Evolutionary conservation across 2,113 vertebrate genomes (phyloP).

Genomic region (Cyphomyrus plagiostoma): DNA sequence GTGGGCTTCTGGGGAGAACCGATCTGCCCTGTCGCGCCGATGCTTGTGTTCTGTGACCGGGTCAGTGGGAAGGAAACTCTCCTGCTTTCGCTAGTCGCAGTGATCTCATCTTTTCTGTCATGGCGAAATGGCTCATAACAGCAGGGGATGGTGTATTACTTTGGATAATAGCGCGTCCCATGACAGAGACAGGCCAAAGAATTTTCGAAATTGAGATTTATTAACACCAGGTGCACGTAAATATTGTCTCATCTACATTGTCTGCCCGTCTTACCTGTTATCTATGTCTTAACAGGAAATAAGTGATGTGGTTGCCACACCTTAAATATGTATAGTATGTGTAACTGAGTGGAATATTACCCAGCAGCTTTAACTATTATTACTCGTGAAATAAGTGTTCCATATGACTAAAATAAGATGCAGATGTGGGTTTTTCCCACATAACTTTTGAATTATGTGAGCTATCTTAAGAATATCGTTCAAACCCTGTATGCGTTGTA

Average conservation of each 20-base stretch:
- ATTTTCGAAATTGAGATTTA: not conserved
- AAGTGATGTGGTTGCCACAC: constrained; percentile 1
- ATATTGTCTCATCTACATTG: not conserved
- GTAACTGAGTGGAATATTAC: not conserved
- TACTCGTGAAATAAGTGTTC: not conserved
- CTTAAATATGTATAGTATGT: not conserved
- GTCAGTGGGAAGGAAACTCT: not conserved
- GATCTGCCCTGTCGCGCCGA: not conserved
- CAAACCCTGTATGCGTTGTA: not conserved
- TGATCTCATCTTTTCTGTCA: not conserved
- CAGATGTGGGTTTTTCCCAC: not conserved
- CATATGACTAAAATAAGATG: not conserved
- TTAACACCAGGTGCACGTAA: not conserved
- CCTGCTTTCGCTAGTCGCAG: not conserved
- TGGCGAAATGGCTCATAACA: not conserved
- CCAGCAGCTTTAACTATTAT: not conserved
- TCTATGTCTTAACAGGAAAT: not conserved
- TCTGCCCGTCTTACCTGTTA: not conserved
- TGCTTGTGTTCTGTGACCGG: not conserved
- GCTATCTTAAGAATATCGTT: not conserved
- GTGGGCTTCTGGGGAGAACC: not conserved
- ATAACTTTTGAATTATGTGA: not conserved
- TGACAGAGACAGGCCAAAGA: not conserved
- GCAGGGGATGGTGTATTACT: not conserved
- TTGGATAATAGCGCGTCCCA: not conserved